Conservation (phyloP, 2,888 invertebrate species). For the Melolontha melolontha region DNA sequence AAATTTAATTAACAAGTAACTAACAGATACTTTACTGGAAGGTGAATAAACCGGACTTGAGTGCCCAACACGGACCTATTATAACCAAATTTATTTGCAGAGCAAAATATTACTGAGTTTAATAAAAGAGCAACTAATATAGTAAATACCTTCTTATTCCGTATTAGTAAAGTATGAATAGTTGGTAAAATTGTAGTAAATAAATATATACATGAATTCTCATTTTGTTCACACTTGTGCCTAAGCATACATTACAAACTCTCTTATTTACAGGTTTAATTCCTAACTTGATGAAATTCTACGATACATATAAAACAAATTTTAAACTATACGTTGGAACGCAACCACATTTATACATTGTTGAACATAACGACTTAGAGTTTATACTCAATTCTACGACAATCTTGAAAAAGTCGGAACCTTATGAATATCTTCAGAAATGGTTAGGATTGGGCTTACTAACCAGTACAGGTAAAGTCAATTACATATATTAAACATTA, state of each 20-base stretch:
- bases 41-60: too few species aligned
- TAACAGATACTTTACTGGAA: too few species aligned
- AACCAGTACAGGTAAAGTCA: constrained; percentile 45
- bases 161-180: too few species aligned
- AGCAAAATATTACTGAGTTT: too few species aligned
- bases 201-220: too few species aligned
- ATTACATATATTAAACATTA: constrained; percentile 42
- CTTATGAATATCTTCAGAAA: not conserved
- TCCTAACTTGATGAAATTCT: constrained; percentile 25
- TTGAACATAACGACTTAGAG: constrained; percentile 41
- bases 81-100: too few species aligned
- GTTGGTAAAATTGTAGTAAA: too few species aligned
- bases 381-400: constrained; percentile 2
- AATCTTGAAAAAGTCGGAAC: constrained; percentile 20
- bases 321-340: constrained; percentile 32
- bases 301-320: constrained; percentile 34
- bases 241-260: not conserved
- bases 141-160: too few species aligned
- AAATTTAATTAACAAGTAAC: too few species aligned
- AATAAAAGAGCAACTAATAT: too few species aligned
- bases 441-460: constrained; percentile 33
- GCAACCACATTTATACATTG: constrained; percentile 21
- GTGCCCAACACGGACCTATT: too few species aligned
- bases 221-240: too few species aligned
- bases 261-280: not conserved